Conservation (phyloP, 2,797 vertebrate genomes). For the Smutsia gigantea region DNA sequence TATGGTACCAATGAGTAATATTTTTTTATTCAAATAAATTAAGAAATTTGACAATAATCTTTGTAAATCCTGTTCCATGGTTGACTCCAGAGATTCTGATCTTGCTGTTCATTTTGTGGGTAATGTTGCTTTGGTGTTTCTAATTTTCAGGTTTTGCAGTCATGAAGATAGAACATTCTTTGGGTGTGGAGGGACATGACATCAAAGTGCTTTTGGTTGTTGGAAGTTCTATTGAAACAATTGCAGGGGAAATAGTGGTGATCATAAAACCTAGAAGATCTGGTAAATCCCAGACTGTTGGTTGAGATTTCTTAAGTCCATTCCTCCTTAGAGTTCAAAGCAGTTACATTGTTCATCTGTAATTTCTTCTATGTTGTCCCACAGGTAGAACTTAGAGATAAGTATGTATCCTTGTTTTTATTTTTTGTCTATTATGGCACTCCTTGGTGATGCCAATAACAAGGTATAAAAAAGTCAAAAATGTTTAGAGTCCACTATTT, state of each 20-base stretch:
- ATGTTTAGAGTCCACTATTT: background rate
- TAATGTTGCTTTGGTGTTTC: background rate
- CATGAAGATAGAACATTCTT: background rate
- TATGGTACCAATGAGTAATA: constrained; percentile 45
- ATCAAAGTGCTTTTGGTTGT: background rate
- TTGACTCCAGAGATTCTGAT: constrained; percentile 23
- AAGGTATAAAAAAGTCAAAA: background rate
- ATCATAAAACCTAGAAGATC: background rate
- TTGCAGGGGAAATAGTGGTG: background rate
- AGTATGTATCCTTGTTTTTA: background rate
- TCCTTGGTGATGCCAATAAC: background rate
- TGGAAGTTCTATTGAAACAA: background rate
- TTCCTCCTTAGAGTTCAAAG: constrained; percentile 14
- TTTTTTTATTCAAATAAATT: constrained; percentile 74
- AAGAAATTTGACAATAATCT: constrained; percentile 40
- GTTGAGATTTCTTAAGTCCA: background rate
- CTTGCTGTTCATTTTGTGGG: constrained; percentile 24
- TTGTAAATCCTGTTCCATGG: constrained; percentile 14
- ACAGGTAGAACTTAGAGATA: constrained; percentile 9
- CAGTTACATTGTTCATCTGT: background rate
- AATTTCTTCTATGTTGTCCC: constrained; percentile 36
- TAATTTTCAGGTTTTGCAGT: background rate
- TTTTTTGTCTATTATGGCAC: background rate
- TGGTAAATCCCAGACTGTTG: background rate
- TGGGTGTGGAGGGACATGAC: background rate